These are phyloP conservation scores for Willowsia nigromaculata DNA, from an alignment of 2,888 invertebrate species.

Conservation along the genomic window DNA sequence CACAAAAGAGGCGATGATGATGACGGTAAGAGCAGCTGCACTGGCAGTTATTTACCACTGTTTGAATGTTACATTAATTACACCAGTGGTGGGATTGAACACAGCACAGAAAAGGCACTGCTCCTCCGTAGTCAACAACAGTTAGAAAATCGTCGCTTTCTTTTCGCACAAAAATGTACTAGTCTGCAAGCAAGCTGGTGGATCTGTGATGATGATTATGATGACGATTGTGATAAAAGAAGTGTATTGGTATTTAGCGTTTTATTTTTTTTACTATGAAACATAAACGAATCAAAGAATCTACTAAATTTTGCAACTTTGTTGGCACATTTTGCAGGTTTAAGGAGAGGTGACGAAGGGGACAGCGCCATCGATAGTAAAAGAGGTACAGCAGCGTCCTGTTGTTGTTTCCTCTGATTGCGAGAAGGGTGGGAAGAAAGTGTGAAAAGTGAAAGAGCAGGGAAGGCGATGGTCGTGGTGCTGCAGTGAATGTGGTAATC, in stretches of 20 bases:
- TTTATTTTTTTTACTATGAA: not conserved
- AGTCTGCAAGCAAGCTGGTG: not conserved
- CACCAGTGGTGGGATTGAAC: constrained; percentile 9
- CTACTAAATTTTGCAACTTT: not conserved
- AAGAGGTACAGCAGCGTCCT: not conserved
- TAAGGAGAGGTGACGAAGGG: constrained; percentile 23
- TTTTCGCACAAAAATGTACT: not conserved
- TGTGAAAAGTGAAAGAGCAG: constrained; percentile 21
- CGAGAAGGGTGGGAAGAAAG: not conserved
- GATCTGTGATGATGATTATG: not conserved
- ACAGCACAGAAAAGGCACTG: constrained; percentile 1
- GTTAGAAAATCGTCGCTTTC: not conserved
- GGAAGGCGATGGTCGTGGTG: not conserved
- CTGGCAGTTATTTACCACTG: constrained; percentile 60
- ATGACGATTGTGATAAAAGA: not conserved
- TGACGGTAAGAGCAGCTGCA: constrained; percentile 65
- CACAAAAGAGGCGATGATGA: constrained; percentile 27
- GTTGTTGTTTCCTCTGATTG: not conserved
- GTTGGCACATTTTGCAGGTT: not conserved
- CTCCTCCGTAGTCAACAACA: not conserved
- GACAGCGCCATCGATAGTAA: constrained; percentile 15
- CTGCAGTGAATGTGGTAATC: not conserved
- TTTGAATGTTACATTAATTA: constrained; percentile 58
- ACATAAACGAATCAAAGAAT: not conserved
- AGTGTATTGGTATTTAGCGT: not conserved